Base-by-base conservation (phyloP, 2,888 invertebrate genomes). In the Rhogogaster chlorosoma region DNA sequence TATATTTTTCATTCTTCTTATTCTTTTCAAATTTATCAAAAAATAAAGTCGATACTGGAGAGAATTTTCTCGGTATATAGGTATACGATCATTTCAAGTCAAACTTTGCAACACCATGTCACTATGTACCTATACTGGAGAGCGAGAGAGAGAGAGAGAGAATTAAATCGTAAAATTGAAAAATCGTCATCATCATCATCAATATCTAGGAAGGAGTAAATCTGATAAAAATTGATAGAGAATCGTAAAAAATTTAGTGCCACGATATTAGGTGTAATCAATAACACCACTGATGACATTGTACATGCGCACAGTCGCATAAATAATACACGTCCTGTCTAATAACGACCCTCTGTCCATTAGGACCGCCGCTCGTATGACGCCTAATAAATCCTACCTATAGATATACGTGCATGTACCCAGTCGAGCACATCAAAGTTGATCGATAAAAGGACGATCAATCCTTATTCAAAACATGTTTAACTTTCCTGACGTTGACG, bases 301-400 rank as follows among this genome's bases (percentile, higher is more conserved):
- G 22, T 80, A 80, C 80, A 80, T 80, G 80, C 61, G 80, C 80
- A 38, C 36, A 61, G 38, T 57, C n/a, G 61, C 22, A 61, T 80
- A 80, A 80, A 80, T 80, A 80, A 80, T 80, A 61, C 22, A 36
- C 38, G 61, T 77, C 26, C 57, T 38, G 80, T 29, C 49, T 80
- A 80, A 80, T 80, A 80, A 80, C 80, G 80, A 80, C 80, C 61
- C 80, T 80, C 36, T 61, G 80, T 80, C 80, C 80, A 80, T 80
- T 80, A 80, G 80, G 38, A 38, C 80, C 80, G 80, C 61, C 80
- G 38, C 18, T 80, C 61, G 38, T 80, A 61, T 61, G 80, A 80
- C 36, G 57, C 36, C 61, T 80, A 80, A 80, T 80, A 61, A 80
- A 80, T 80, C 7, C 53, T 53, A n/a, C n/a, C 53, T 53, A 18